These are phyloP conservation scores for Dorcus hopei DNA, from an alignment of 2,888 invertebrate genomes.

Conservation along the genomic window DNA sequence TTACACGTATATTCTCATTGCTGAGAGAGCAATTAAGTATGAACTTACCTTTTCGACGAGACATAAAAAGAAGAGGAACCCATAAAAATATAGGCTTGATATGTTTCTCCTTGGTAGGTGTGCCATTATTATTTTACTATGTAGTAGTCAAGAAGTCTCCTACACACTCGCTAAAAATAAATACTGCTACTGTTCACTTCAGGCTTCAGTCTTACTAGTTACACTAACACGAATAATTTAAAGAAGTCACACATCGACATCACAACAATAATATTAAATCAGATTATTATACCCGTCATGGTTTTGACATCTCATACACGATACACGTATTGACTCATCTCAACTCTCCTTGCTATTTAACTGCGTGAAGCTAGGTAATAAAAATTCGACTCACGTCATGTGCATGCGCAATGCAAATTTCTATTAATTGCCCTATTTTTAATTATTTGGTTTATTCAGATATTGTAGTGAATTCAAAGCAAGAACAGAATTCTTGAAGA, in stretches of 20 bases:
- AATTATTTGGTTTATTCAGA: too few species aligned
- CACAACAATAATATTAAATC: constrained; percentile 10
- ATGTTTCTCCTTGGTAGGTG: constrained; percentile 3
- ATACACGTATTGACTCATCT: not conserved
- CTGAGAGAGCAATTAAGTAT: not conserved
- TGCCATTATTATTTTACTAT: constrained; percentile 2
- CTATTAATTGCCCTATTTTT: too few species aligned
- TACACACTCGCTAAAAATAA: constrained; percentile 3
- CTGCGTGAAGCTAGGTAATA: too few species aligned
- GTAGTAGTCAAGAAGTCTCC: not conserved
- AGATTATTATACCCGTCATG: constrained; percentile 12
- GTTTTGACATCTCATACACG: constrained; percentile 9
- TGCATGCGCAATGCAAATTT: not conserved
- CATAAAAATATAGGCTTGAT: constrained; percentile 17
- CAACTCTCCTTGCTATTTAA: not conserved
- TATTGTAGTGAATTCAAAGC: too few species aligned
- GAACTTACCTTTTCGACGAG: constrained; percentile 8
- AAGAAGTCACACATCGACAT: constrained; percentile 2
- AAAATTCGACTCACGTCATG: not conserved
- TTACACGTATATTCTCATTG: too few species aligned
- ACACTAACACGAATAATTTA: constrained; percentile 17
- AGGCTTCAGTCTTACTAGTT: constrained; percentile 12
- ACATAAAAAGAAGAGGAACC: constrained; percentile 10
- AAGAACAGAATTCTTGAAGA: too few species aligned
- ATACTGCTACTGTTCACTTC: constrained; percentile 5